These are phyloP conservation scores for Amiota mariae DNA, from an alignment of 2,888 invertebrate genomes.

Conservation along the genomic window DNA sequence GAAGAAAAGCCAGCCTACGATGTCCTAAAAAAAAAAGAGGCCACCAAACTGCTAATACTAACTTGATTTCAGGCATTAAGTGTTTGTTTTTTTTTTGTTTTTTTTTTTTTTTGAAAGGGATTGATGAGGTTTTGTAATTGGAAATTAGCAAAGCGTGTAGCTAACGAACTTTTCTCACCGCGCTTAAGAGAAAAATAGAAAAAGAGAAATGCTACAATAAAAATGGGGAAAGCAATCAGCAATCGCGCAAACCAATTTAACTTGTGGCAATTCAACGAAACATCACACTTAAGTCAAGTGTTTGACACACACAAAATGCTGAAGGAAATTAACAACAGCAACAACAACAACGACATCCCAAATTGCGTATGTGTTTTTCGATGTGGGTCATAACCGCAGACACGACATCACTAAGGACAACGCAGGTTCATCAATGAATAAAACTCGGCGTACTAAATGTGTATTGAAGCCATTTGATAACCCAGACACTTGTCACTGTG, in stretches of 20 bases:
- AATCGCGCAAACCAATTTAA: background rate
- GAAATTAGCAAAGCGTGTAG: background rate
- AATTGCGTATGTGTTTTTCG: too few relatives aligned
- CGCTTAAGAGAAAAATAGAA: constrained; percentile 3
- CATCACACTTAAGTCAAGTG: background rate
- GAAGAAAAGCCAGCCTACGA: too few relatives aligned
- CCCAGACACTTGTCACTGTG: too few relatives aligned
- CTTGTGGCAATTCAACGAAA: background rate
- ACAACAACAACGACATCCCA: background rate
- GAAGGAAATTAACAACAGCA: background rate
- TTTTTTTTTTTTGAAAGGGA: too few relatives aligned
- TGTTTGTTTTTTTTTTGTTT: too few relatives aligned
- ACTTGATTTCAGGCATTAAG: too few relatives aligned
- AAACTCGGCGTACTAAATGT: too few relatives aligned
- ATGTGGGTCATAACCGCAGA: too few relatives aligned
- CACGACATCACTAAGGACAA: too few relatives aligned
- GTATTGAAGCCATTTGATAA: too few relatives aligned
- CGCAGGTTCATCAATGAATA: too few relatives aligned
- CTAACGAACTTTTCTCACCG: constrained; percentile 1
- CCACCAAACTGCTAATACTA: background rate
- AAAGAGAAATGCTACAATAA: constrained; percentile 3
- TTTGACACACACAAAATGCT: background rate
- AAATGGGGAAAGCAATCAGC: background rate
- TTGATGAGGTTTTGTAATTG: background rate
- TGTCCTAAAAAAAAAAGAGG: background rate